These are phyloP conservation scores for Idaea biselata DNA, from an alignment of 2,888 invertebrate species.

Conservation along the genomic window DNA sequence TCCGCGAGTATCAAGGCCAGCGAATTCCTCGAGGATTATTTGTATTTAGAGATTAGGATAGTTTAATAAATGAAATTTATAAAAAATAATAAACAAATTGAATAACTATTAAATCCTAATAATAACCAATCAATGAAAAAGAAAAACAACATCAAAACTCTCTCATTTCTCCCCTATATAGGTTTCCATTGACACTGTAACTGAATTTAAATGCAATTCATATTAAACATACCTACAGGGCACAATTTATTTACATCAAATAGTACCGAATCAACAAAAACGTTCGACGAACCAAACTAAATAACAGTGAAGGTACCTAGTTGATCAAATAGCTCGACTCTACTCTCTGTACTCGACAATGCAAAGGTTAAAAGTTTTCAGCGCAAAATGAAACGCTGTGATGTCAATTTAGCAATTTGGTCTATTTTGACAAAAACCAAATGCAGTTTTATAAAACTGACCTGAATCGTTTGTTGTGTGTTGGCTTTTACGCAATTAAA, in stretches of 20 bases:
- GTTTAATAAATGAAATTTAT: no score
- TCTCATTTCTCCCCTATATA: no score
- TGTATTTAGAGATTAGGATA: no score
- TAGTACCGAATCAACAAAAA: slow-evolving; percentile 39
- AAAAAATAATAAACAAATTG: no score
- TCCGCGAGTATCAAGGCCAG: no score
- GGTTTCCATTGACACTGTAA: no score
- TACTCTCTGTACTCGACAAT: slow-evolving; percentile 30
- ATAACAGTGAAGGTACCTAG: slow-evolving; percentile 29
- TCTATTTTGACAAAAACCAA: slow-evolving; percentile 20
- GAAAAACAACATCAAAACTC: no score
- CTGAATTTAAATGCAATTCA: no score
- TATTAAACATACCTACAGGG: no score
- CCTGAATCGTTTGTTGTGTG: neutral
- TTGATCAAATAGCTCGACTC: slow-evolving; percentile 39
- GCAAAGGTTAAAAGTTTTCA: slow-evolving; percentile 33
- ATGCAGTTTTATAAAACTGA: neutral
- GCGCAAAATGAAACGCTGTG: slow-evolving; percentile 31
- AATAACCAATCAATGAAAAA: no score
- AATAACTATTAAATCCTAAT: no score
- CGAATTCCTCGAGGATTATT: no score
- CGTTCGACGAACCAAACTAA: slow-evolving; percentile 32
- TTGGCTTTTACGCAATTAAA: neutral
- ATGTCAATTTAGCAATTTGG: slow-evolving; percentile 30
- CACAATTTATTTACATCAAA: slow-evolving; percentile 25